These are phyloP conservation scores for Gymnarchus niloticus DNA, from an alignment of 2,113 vertebrate genomes.

Conservation along the genomic window DNA sequence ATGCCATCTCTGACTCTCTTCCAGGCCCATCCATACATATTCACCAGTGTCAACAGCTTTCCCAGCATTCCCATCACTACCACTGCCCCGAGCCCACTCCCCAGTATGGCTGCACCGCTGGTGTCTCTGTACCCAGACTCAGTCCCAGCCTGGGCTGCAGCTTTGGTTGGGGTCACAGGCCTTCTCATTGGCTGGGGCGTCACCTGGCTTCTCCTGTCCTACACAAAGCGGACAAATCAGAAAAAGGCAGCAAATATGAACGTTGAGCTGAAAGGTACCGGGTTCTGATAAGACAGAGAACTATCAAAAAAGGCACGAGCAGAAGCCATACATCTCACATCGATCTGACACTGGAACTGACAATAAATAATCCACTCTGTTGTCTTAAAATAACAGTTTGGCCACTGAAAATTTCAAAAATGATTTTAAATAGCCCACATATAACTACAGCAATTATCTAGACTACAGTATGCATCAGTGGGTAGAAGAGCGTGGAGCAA, in stretches of 20 bases:
- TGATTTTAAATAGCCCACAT: background rate
- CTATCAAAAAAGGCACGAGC: background rate
- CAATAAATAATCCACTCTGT: too few species aligned
- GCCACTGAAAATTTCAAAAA: too few species aligned
- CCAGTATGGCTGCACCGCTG: background rate
- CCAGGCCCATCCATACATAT: conserved; percentile 78
- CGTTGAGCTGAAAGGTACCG: conserved; percentile 42
- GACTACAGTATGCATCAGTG: background rate
- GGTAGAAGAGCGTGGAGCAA: background rate
- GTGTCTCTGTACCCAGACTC: conserved; percentile 5
- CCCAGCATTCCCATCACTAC: conserved; percentile 4
- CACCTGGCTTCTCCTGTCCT: conserved; percentile 48
- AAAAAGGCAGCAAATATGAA: conserved; percentile 11
- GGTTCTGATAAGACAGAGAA: conserved; percentile 33
- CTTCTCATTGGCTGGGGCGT: conserved; percentile 56
- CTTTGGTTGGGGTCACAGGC: conserved; percentile 56
- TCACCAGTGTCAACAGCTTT: conserved; percentile 69
- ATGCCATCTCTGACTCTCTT: conserved; percentile 26
- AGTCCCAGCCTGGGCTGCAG: conserved; percentile 63
- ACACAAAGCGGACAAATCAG: conserved; percentile 40
- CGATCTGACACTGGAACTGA: background rate
- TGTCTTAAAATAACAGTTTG: too few species aligned
- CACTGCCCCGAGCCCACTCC: background rate
- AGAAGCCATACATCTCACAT: too few species aligned
- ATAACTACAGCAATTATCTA: background rate